Percentiles rank a stretch among this genome's conserved stretches.
phyloP scores from a whole-genome alignment of 2,888 invertebrate genomes.

The Nymphalis c-album region DNA sequence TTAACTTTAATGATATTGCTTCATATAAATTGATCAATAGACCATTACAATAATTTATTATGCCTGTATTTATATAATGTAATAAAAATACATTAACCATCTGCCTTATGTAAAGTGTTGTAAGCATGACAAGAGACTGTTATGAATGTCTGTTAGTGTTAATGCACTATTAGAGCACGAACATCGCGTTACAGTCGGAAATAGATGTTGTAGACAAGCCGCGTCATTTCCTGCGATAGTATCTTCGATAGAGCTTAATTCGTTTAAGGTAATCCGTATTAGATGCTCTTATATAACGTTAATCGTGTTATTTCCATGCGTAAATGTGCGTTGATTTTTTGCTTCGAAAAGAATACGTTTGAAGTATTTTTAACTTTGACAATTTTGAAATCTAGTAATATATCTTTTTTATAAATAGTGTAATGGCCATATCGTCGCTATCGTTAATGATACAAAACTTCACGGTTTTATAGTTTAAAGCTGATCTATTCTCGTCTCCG shows the following conservation, averaged over 20 bases:
- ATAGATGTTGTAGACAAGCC: constrained; percentile 8
- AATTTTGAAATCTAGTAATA: not conserved
- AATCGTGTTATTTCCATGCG: constrained; percentile 6
- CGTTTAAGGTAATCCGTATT: constrained; percentile 13
- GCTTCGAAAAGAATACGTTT: too few species aligned
- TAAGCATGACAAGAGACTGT: not conserved
- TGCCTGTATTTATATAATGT: not conserved
- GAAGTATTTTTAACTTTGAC: too few species aligned
- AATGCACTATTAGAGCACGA: constrained; percentile 11
- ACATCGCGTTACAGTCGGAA: constrained; percentile 16
- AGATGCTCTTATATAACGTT: not conserved
- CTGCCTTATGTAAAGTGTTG: not conserved
- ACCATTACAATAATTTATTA: not conserved
- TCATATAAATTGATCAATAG: not conserved
- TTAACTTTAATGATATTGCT: not conserved
- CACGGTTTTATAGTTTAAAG: constrained; percentile 21
- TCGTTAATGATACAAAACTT: constrained; percentile 5
- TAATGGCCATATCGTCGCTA: constrained; percentile 10
- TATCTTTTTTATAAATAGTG: constrained; percentile 4
- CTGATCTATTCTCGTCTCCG: constrained; percentile 20
- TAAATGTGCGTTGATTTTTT: constrained; percentile 10
- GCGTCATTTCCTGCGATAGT: constrained; percentile 30
- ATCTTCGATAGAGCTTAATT: constrained; percentile 12
- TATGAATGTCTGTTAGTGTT: constrained; percentile 9
- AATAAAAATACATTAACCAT: not conserved